Base-by-base conservation (phyloP, 2,888 invertebrate genomes). In the Enchytraeus crypticus region DNA sequence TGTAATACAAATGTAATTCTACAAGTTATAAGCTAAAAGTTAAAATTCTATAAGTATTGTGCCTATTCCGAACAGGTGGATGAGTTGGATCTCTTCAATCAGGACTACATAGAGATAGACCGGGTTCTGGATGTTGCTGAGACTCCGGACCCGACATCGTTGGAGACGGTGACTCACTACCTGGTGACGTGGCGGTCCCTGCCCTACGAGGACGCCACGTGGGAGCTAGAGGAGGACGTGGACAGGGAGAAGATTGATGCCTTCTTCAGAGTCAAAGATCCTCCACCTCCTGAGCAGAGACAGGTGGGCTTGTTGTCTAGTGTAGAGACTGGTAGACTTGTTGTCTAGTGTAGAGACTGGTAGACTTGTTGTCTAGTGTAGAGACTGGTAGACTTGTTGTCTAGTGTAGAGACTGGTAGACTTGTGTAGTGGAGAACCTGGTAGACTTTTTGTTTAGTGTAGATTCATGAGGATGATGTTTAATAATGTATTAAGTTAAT, bases 151-250 rank as follows among this genome's bases (percentile, higher is more conserved):
- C 75, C 32, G 3, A 47, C 49, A 11, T 60, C 57, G 5, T 29
- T 30, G 45, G 73, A 74, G 49, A 69, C 70, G 23, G 53, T 66
- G 18, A 75, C 71, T 4, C 92, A 97, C 81, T 97, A 89, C 81
- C 84, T 98, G 70, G 92, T 98, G 0, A 98, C 99, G 81, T 99
- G 98, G 98, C 86, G 93, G 72, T 88, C 91, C n/a, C 83, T 98
- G 68, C 88, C 95, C 65, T 98, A 99, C 78, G 98, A 98, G 82
- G 97, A 98, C 75, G 89, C 91, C 73, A 99, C 98, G 0, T 99
- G 98, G 98, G 98, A 99, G 79, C 81, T 97, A 59, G 92, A 93
- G 77, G 92, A 92, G 79, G 93, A 96, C 79, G 90, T 98, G 27
- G 96, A 97, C 81, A 88, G 89, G 4, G 86, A 87, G 66, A 96